phyloP scores from a whole-genome alignment of 2,797 vertebrate genomes.

The Odontamblyopus lacepedii region DNA sequence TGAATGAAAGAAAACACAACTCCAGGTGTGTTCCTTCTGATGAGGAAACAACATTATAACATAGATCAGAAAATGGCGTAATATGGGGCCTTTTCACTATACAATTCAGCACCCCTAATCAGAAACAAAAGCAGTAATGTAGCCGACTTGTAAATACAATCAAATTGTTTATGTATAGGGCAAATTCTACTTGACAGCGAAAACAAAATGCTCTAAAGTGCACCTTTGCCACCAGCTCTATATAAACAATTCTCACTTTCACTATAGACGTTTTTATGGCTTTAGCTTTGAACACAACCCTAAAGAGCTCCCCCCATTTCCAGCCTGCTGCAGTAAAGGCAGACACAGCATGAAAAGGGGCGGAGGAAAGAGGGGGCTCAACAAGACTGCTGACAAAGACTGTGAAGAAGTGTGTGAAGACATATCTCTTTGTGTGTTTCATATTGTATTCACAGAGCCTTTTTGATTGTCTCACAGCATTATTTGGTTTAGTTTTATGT shows the following conservation, averaged over 20 bases:
- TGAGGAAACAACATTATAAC: too few species aligned
- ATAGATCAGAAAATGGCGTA: too few species aligned
- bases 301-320: conserved; percentile 38
- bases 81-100: conserved; percentile 37
- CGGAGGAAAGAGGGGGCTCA: conserved; percentile 41
- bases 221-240: conserved; percentile 22
- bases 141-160: conserved; percentile 14
- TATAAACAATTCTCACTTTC: conserved; percentile 44
- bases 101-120: conserved; percentile 17
- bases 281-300: conserved; percentile 53
- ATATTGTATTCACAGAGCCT: background rate
- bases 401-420: conserved; percentile 13
- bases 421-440: background rate
- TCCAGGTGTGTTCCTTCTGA: too few species aligned
- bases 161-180: conserved; percentile 8
- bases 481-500: background rate
- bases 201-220: conserved; percentile 10
- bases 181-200: conserved; percentile 7
- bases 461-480: conserved; percentile 12
- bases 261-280: conserved; percentile 35
- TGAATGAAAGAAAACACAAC: too few species aligned
- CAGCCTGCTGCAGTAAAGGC: conserved; percentile 54
- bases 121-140: conserved; percentile 27
- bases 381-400: conserved; percentile 72
- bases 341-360: conserved; percentile 45